Conservation (phyloP, 2,888 invertebrate species). For the Anodontia alba region DNA sequence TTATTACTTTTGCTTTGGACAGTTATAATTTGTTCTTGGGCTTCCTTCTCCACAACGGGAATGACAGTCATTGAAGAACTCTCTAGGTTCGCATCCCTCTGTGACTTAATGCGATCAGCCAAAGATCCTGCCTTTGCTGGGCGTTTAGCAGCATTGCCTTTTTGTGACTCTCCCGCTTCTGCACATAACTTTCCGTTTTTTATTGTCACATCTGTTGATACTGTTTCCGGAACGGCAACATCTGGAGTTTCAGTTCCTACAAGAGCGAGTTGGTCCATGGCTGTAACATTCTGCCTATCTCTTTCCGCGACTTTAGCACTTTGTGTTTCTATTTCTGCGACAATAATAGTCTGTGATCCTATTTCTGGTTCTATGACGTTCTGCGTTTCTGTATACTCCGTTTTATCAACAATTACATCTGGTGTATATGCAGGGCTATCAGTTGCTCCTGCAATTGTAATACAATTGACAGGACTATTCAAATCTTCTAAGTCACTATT, state of each 20-base stretch:
- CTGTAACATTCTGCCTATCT: not conserved
- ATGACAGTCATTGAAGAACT: not conserved
- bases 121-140: not conserved
- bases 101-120: conserved; percentile 4
- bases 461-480: not conserved
- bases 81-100: not conserved
- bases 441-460: conserved; percentile 4
- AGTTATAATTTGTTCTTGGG: not conserved
- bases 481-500: not conserved
- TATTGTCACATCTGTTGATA: not conserved
- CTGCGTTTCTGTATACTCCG: not conserved
- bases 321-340: not conserved
- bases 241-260: not conserved
- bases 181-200: not conserved
- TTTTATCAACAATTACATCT: not conserved
- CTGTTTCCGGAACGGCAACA: not conserved
- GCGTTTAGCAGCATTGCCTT: no score
- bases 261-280: not conserved
- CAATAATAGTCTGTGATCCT: not conserved
- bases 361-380: not conserved
- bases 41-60: not conserved
- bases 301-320: not conserved
- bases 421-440: conserved; percentile 10
- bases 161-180: not conserved
- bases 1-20: not conserved